Base-by-base conservation (phyloP, 2,113 vertebrate genomes). In the Drymodes brunneopygia region DNA sequence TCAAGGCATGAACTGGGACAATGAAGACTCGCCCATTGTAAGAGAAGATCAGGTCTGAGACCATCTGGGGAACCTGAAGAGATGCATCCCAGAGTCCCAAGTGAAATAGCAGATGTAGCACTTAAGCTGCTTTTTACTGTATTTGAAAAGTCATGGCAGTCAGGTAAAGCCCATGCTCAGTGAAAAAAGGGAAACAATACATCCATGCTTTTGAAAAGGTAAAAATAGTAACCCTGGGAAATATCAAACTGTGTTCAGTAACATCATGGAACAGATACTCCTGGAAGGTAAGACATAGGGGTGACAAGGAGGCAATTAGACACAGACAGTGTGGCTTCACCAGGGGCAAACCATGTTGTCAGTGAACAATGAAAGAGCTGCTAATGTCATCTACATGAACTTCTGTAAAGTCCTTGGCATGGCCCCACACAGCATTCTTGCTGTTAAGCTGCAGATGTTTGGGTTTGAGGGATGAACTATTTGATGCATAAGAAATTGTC, bases 1-100 rank as follows among this genome's bases (percentile, higher is more conserved):
- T 83, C 42, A 53, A 44, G n/a, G n/a, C 28, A 53, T 57, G 10
- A 47, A 33, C 2, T 2, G 10, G 16, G 12, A 29, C 5, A 82
- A 31, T 27, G n/a, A 79, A 66, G 28, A 86, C 9, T 19, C 0
- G 1, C 5, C 3, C 11, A 74, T 12, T 2, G 0, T 38, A 71
- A 86, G 7, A 74, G 13, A 84, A 65, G 7, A 53, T 33, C 7
- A 10, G 14, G 2, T 74, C 8, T 79, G 61, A 71, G 42, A 71
- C 42, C 24, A 38, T 38, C 28, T 44, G 47, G 58, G 12, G 33
- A 62, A 40, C 8, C 7, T 40, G 47, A 62, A 53, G 36, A 85
- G 33, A 42, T 60, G 20, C 11, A 15, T 69, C 17, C 10, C 22
- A 69, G 25, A 4, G 3, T 67, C 50, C 20, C 2, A 0, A 56